Percentiles rank a stretch among this genome's conserved stretches.
phyloP scores from a whole-genome alignment of 2,113 vertebrate genomes.

The Laticauda laticaudata region DNA sequence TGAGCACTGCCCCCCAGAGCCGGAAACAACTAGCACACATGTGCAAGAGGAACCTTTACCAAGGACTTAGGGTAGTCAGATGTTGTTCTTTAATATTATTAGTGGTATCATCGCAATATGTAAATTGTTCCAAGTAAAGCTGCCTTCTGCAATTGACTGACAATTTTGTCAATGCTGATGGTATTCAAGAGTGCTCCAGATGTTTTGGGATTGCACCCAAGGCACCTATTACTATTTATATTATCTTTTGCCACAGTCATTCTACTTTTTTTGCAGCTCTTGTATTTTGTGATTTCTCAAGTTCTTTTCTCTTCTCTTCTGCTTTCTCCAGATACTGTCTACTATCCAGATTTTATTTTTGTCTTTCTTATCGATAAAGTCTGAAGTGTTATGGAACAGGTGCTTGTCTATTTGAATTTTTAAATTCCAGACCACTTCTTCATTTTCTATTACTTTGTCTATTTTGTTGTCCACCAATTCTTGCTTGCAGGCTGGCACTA shows the following conservation, averaged over 20 bases:
- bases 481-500: not conserved
- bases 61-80: not conserved
- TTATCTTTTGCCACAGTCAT: not conserved
- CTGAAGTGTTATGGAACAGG: not conserved
- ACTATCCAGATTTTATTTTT: not conserved
- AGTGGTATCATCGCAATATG: not conserved
- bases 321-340: not conserved
- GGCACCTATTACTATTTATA: not conserved
- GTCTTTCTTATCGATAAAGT: not conserved
- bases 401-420: not conserved
- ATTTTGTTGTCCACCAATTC: not conserved
- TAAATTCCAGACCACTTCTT: not conserved
- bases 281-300: not conserved
- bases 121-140: not conserved
- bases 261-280: not conserved
- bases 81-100: not conserved
- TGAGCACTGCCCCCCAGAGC: too few species aligned
- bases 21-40: too few species aligned
- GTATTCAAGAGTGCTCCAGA: not conserved
- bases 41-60: not conserved
- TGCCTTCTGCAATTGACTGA: not conserved
- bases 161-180: too few species aligned
- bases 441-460: not conserved
- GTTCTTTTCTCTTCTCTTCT: not conserved
- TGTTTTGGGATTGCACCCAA: not conserved